Evolutionary conservation across 1,140 invertebrate species (phyloP).

Genomic region (Ectropis grisescens): DNA sequence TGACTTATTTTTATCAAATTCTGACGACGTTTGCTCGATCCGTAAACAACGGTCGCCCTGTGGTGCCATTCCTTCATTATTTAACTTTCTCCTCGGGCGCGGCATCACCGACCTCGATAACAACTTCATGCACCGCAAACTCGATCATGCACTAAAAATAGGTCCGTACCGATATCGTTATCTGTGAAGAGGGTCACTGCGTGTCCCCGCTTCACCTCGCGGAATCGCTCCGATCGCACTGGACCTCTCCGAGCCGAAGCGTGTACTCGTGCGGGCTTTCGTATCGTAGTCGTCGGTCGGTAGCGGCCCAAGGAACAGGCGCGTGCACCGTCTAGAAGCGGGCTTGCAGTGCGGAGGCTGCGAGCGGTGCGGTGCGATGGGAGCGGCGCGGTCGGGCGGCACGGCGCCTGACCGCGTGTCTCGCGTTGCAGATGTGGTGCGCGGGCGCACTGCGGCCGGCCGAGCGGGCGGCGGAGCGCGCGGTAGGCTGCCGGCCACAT

Average conservation of each 20-base stretch:
- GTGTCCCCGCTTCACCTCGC: slow-evolving; percentile 38
- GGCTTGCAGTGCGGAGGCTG: slow-evolving; percentile 23
- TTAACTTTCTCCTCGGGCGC: too few relatives aligned
- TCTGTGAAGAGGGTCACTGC: slow-evolving; percentile 39
- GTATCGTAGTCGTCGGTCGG: slow-evolving; percentile 5
- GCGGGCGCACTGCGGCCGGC: slow-evolving; percentile 34
- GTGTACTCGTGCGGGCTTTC: slow-evolving; percentile 24
- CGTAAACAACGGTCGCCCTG: too few relatives aligned
- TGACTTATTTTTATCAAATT: slow-evolving; percentile 62
- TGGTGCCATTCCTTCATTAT: too few relatives aligned
- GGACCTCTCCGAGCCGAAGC: slow-evolving; percentile 44
- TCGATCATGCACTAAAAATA: slow-evolving; percentile 31
- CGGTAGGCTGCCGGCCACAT: slow-evolving; percentile 53
- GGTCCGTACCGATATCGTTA: slow-evolving; percentile 45
- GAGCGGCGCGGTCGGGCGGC: slow-evolving; percentile 37
- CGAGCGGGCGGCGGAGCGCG: slow-evolving; percentile 39
- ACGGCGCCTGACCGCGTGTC: slow-evolving; percentile 54
- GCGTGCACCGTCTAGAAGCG: slow-evolving; percentile 1
- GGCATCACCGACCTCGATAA: too few relatives aligned
- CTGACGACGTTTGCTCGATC: too few relatives aligned
- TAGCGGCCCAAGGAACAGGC: too few relatives aligned
- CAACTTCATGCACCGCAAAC: too few relatives aligned
- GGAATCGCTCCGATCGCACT: slow-evolving; percentile 58
- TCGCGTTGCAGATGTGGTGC: slow-evolving; percentile 55
- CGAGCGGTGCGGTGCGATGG: slow-evolving; percentile 55